Evolutionary conservation across 2,113 vertebrate species (phyloP).

Genomic region (Phyllostomus hastatus): DNA sequence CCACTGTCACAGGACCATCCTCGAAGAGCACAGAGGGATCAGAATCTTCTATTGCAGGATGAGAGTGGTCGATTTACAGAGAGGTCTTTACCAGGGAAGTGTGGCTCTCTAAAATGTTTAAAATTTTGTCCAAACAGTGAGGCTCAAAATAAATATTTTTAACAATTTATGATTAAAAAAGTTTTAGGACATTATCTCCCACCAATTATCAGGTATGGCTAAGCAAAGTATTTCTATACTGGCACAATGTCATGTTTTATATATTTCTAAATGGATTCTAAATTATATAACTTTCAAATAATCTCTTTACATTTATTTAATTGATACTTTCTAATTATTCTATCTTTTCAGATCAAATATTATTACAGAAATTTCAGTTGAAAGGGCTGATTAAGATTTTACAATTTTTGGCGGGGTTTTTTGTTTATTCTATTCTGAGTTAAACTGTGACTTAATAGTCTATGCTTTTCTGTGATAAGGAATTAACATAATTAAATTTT

Average conservation of each 20-base stretch:
- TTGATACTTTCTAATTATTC: not conserved
- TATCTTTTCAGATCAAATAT: not conserved
- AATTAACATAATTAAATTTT: constrained; percentile 17
- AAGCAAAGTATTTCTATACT: not conserved
- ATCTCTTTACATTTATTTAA: not conserved
- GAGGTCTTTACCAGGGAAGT: not conserved
- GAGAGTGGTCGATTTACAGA: not conserved
- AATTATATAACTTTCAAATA: not conserved
- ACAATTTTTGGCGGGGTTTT: not conserved
- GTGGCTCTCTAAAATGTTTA: not conserved
- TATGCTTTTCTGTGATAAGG: not conserved
- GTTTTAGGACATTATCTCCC: constrained; percentile 66
- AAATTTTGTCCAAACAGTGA: too few species aligned
- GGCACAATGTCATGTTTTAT: not conserved
- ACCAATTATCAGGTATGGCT: not conserved
- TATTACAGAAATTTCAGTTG: not conserved
- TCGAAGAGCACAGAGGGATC: not conserved
- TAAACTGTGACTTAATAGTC: not conserved
- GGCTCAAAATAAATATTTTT: constrained; percentile 82
- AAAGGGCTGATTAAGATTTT: not conserved
- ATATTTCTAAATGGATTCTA: not conserved
- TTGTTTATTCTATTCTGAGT: not conserved
- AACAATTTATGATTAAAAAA: constrained; percentile 59
- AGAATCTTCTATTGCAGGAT: not conserved
- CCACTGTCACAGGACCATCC: not conserved